Conservation (phyloP, 2,888 invertebrate species). For the Andrena fulva region DNA sequence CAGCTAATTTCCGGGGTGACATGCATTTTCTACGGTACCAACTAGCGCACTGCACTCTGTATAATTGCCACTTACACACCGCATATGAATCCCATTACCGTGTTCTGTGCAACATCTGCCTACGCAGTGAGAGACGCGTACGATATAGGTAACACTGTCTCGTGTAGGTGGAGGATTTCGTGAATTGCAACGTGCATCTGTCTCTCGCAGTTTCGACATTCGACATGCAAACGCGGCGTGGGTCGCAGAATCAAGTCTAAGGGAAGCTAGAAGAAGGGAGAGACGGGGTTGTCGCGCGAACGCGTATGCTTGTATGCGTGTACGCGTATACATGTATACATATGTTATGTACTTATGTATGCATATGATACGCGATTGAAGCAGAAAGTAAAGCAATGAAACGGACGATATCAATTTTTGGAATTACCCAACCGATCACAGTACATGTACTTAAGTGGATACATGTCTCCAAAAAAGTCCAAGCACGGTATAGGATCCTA, state of each 20-base stretch:
- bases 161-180: neutral
- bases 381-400: neutral
- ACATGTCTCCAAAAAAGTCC: no score
- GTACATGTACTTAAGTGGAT: no score
- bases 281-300: neutral
- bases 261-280: neutral
- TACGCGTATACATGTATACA: no score
- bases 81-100: neutral
- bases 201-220: neutral
- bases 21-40: conserved; percentile 16
- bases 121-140: neutral
- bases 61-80: conserved; percentile 1
- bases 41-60: neutral
- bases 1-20: neutral
- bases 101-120: neutral
- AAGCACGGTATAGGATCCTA: no score
- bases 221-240: neutral
- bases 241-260: neutral
- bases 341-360: no score
- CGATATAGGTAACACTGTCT: no score
- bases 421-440: no score
- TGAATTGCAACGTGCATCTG: conserved; percentile 10
- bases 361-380: neutral
- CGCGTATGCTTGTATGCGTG: no score
- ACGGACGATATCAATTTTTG: neutral